Evolutionary conservation across 2,888 invertebrate genomes (phyloP).

Genomic region (Habrosyne pyritoides): DNA sequence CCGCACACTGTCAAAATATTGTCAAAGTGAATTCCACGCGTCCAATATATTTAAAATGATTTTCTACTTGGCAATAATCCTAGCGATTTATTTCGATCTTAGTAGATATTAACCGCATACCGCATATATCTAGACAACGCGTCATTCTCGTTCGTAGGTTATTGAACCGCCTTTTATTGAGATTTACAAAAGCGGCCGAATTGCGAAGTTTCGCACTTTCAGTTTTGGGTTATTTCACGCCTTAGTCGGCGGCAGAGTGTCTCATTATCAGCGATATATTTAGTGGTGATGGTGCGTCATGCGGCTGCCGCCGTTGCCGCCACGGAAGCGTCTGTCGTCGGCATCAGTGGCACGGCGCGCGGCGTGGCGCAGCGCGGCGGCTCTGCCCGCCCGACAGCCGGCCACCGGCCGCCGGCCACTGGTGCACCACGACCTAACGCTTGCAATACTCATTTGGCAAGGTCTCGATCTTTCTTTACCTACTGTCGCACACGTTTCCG

Average conservation of each 20-base stretch:
- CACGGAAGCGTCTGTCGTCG: slow-evolving; percentile 69
- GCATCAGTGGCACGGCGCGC: slow-evolving; percentile 29
- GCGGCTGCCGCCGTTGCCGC: slow-evolving; percentile 45
- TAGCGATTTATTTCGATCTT: slow-evolving; percentile 82
- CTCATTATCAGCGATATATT: slow-evolving; percentile 68
- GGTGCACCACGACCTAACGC: slow-evolving; percentile 31
- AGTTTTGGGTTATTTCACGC: slow-evolving; percentile 51
- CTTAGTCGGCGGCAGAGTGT: slow-evolving; percentile 57
- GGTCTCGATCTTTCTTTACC: slow-evolving; percentile 32
- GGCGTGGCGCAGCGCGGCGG: slow-evolving; percentile 31
- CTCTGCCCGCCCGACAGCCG: slow-evolving; percentile 21
- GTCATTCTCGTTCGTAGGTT: slow-evolving; percentile 70
- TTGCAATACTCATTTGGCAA: slow-evolving; percentile 40
- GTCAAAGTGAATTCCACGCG: slow-evolving; percentile 81
- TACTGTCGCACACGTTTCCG: slow-evolving; percentile 39
- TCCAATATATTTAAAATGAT: slow-evolving; percentile 81
- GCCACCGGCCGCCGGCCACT: slow-evolving; percentile 29
- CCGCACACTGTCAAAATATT: slow-evolving; percentile 82
- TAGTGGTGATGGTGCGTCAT: slow-evolving; percentile 61
- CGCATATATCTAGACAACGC: slow-evolving; percentile 75
- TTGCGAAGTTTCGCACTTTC: slow-evolving; percentile 49
- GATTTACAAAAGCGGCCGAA: slow-evolving; percentile 52
- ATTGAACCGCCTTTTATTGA: slow-evolving; percentile 75
- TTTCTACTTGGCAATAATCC: slow-evolving; percentile 82
- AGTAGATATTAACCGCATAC: slow-evolving; percentile 78